These are phyloP conservation scores for Agonum fuliginosum DNA, from an alignment of 2,888 invertebrate species.

Conservation along the genomic window DNA sequence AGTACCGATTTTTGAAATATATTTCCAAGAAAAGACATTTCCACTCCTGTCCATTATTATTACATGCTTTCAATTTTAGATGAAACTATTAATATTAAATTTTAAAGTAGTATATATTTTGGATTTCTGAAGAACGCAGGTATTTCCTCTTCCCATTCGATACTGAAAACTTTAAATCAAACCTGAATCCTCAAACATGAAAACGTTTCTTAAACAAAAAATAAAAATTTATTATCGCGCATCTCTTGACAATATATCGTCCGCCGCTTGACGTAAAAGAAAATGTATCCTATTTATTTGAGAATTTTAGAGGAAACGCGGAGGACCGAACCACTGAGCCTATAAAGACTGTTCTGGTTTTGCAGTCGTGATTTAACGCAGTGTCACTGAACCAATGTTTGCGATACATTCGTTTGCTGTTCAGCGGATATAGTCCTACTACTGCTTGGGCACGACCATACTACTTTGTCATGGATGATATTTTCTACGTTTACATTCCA, in stretches of 20 bases:
- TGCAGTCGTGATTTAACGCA: slow-evolving; percentile 17
- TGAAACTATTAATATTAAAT: no score
- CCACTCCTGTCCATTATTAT: no score
- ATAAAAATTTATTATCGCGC: slow-evolving; percentile 23
- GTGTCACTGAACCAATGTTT: slow-evolving; percentile 43
- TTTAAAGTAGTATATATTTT: no score
- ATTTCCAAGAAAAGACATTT: no score
- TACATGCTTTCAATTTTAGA: no score
- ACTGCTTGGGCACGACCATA: not conserved
- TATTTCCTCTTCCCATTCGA: not conserved
- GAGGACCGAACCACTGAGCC: not conserved
- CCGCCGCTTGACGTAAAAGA: slow-evolving; percentile 33
- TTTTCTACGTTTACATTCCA: slow-evolving; percentile 22
- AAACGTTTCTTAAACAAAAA: not conserved
- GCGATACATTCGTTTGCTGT: slow-evolving; percentile 16
- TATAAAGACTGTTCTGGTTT: slow-evolving; percentile 17
- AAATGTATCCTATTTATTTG: slow-evolving; percentile 46
- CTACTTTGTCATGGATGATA: slow-evolving; percentile 6
- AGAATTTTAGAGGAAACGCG: not conserved
- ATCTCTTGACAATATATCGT: slow-evolving; percentile 19
- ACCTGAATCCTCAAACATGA: not conserved
- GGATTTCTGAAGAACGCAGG: no score
- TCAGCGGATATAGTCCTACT: slow-evolving; percentile 41
- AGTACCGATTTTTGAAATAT: no score
- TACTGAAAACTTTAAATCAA: not conserved